Base-by-base conservation (phyloP, 2,888 invertebrate genomes). In the Pegoplata infirma region DNA sequence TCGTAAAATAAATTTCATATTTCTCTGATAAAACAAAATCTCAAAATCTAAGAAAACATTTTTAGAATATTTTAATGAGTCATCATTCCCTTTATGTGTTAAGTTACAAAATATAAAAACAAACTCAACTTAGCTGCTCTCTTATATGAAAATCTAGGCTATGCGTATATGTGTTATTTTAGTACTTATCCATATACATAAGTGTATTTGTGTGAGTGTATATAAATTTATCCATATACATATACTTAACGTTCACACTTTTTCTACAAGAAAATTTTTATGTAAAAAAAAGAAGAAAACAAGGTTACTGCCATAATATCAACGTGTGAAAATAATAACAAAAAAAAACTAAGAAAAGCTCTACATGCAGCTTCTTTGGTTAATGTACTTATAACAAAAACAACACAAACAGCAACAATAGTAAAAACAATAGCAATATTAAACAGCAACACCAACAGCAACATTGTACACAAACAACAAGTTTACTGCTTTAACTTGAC, bases 401-500 rank as follows among this genome's bases (percentile, higher is more conserved):
- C 5, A 46, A 19, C 19, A 10, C n/a, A n/a, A n/a, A n/a, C n/a
- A n/a, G n/a, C n/a, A n/a, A n/a, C n/a, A n/a, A n/a, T n/a, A n/a
- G n/a, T n/a, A n/a, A n/a, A n/a, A 16, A 36, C 10, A 25, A n/a
- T n/a, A 56, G 8, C 2, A 61, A 36, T 21, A n/a, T n/a, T n/a
- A n/a, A n/a, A n/a, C n/a, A n/a, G n/a, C n/a, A n/a, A n/a, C n/a
- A n/a, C n/a, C n/a, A 32, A 53, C 32, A 61, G 44, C 21, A 63
- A 16, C 28, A 14, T 58, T 23, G 61, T 36, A 51, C 44, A 53
- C 36, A 17, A 1, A 28, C 8, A 64, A 47, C 14, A 71, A 63
- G 61, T 79, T 82, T 80, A 79, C 72, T 77, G 63, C 64, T 74
- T 80, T 79, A 82, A 83, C 83, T 83, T 83, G 82, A 83, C 83